Evolutionary conservation across 1,140 invertebrate genomes (phyloP).

Genomic region (Rhopalosiphum padi): DNA sequence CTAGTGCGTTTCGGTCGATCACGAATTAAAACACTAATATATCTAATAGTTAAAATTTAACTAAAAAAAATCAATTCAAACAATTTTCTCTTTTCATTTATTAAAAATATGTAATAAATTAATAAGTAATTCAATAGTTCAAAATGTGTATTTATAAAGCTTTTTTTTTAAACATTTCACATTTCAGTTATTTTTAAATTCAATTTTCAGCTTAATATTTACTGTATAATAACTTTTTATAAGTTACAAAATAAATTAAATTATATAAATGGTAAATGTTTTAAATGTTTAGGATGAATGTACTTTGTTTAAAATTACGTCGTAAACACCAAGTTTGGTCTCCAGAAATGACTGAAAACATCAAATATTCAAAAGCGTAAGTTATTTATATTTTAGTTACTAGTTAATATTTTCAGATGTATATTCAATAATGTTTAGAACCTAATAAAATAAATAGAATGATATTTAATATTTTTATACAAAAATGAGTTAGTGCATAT

Average conservation of each 20-base stretch:
- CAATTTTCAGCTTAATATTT: background rate
- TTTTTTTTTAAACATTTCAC: background rate
- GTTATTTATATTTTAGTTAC: background rate
- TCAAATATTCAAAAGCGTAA: conserved; percentile 38
- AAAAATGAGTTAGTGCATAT: background rate
- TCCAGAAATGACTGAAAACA: conserved; percentile 19
- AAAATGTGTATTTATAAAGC: background rate
- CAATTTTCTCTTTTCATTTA: background rate
- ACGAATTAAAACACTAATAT: background rate
- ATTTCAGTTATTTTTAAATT: background rate
- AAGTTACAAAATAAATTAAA: background rate
- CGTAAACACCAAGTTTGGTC: conserved; percentile 45
- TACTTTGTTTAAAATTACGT: conserved; percentile 41
- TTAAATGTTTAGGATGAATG: conserved; percentile 26
- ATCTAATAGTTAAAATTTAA: background rate
- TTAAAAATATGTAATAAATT: background rate
- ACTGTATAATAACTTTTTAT: background rate
- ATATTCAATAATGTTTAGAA: background rate
- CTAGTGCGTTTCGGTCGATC: background rate
- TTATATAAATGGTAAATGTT: background rate
- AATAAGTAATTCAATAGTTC: background rate
- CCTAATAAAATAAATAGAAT: background rate
- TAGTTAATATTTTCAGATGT: background rate
- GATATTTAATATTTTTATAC: background rate
- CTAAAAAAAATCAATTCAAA: background rate